Base-by-base conservation (phyloP, 2,113 vertebrate genomes). In the Dipodomys merriami region DNA sequence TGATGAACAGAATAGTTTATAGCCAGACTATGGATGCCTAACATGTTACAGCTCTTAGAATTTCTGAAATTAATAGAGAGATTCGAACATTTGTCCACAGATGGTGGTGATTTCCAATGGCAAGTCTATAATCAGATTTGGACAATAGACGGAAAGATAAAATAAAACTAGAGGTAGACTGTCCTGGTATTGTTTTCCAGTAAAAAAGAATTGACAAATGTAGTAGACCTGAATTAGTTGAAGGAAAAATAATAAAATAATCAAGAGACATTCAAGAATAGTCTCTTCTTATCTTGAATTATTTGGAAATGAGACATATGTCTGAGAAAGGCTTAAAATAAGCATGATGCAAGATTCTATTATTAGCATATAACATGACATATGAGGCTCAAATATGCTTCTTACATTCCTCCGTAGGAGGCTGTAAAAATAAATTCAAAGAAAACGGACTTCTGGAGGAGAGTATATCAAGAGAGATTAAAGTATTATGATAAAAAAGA, bases 301-400 rank as follows among this genome's bases (percentile, higher is more conserved):
- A 15, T 76, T 91, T 83, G 10, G 8, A 69, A 79, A 27, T 64
- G 39, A 64, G 12, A 39, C 77, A 77, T 19, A 0, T 74, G 35
- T 29, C 80, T 83, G 85, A 87, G n/a, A 60, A 82, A 88, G 8
- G 4, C 60, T 84, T 95, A 49, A 79, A 33, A 60, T 90, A 91
- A 80, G 53, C 23, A 12, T 16, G 33, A 15, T 5, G 1, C 15
- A 84, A 91, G 60, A 64, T 84, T 71, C 15, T 86, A 65, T 46
- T 49, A 53, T 71, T 88, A 62, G 79, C 68, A 91, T 93, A 82
- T 46, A 85, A 72, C 44, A 81, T 29, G 13, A 22, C 15, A 53
- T 72, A 79, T 83, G 39, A 85, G n/a, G 81, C 15, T 86, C 69
- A 88, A 83, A 72, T 80, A 57, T 49, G 30, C 46, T 93, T 60